Evolutionary conservation across 2,888 invertebrate species (phyloP).

Genomic region (Drosophila merina): DNA sequence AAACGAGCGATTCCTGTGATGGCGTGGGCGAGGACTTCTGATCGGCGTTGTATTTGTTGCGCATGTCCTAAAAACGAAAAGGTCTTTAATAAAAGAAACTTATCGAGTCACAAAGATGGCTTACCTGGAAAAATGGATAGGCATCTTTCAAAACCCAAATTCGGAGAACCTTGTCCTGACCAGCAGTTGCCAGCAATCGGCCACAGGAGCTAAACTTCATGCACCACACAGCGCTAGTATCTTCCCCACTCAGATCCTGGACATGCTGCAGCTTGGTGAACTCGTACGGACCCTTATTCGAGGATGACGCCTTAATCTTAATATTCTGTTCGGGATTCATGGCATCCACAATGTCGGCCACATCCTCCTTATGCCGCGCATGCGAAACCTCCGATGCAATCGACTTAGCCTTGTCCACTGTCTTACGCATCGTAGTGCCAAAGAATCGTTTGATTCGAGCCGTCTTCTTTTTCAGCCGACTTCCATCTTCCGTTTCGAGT

Average conservation of each 20-base stretch:
- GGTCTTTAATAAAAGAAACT: slow-evolving; percentile 3
- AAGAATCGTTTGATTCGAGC: slow-evolving; percentile 91
- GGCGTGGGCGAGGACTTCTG: slow-evolving; percentile 95
- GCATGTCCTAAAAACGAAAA: slow-evolving; percentile 90
- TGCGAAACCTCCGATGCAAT: slow-evolving; percentile 95
- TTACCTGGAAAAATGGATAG: slow-evolving; percentile 93
- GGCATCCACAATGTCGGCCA: slow-evolving; percentile 93
- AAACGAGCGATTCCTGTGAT: slow-evolving; percentile 95
- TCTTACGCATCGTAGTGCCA: slow-evolving; percentile 95
- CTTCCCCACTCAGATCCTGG: slow-evolving; percentile 92
- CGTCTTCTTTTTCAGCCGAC: slow-evolving; percentile 84
- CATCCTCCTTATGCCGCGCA: slow-evolving; percentile 93
- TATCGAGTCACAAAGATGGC: not conserved
- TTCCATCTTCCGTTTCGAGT: slow-evolving; percentile 83
- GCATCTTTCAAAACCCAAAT: slow-evolving; percentile 98
- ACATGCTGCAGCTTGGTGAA: slow-evolving; percentile 96
- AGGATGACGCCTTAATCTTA: slow-evolving; percentile 96
- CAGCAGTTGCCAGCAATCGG: slow-evolving; percentile 96
- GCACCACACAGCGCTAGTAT: slow-evolving; percentile 98
- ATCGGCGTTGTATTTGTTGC: slow-evolving; percentile 96
- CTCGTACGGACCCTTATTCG: slow-evolving; percentile 98
- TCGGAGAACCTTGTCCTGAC: slow-evolving; percentile 96
- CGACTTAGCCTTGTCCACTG: slow-evolving; percentile 95
- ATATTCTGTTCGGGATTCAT: slow-evolving; percentile 91
- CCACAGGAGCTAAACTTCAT: slow-evolving; percentile 99